Percentiles rank a stretch among this genome's conserved stretches.
phyloP scores from a whole-genome alignment of 37 sponge, comb jelly and placozoan species.

The Beroe ovata region DNA sequence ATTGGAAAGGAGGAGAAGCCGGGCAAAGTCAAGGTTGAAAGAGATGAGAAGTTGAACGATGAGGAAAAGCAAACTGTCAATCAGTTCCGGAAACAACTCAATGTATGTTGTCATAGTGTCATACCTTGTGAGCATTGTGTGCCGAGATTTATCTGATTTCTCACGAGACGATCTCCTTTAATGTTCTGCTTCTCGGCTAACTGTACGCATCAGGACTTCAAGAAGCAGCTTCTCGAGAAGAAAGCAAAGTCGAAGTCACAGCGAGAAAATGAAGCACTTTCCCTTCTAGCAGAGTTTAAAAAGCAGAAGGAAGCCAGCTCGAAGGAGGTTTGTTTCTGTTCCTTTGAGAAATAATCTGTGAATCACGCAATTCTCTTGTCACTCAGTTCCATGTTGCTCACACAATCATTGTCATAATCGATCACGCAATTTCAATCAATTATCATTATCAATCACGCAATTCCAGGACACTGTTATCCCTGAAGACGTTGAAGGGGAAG shows the following conservation, averaged over 20 bases:
- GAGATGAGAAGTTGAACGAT: constrained; percentile 1
- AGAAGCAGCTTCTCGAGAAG: constrained; percentile 25
- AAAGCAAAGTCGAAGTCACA: constrained; percentile 14
- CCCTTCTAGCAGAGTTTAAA: neutral
- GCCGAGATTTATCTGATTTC: no score
- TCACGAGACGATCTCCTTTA: no score
- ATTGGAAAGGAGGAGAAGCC: constrained; percentile 45
- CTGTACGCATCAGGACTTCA: constrained; percentile 26
- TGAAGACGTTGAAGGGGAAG: constrained; percentile 18
- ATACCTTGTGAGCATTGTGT: no score
- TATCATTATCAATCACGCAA: no score
- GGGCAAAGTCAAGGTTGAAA: neutral
- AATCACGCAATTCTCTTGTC: no score
- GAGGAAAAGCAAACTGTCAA: constrained; percentile 28
- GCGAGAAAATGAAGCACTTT: constrained; percentile 27
- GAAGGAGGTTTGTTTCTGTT: neutral
- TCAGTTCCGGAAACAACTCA: constrained; percentile 8
- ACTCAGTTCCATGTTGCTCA: no score
- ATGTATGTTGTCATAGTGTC: no score
- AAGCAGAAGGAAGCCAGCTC: neutral
- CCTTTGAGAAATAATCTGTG: no score
- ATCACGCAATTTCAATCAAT: no score
- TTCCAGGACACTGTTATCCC: constrained; percentile 7
- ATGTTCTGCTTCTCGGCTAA: no score
- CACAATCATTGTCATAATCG: no score